Base-by-base conservation (phyloP, 2,113 vertebrate genomes). In the Calypte anna region DNA sequence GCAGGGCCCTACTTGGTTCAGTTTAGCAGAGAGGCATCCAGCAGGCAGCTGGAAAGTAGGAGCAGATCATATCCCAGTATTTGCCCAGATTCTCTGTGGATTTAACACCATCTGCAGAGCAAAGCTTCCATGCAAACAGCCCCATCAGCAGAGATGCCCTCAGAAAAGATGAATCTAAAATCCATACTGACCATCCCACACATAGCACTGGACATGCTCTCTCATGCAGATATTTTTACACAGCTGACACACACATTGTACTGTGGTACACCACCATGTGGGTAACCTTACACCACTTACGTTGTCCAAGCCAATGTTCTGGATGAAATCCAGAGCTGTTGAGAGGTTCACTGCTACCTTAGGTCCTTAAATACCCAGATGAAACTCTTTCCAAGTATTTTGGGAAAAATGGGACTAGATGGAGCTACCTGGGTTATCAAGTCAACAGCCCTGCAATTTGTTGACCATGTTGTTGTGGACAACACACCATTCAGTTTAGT, bases 401-500 rank as follows among this genome's bases (percentile, higher is more conserved):
- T 67, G 20, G 10, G 40, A 14, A 64, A 55, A 4, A 19, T 24
- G 22, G 20, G 48, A 74, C 69, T 36, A 74, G 33, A 44, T 79
- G 14, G 20, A 7, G 8, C 5, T 50, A 6, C 24, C 9, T 66
- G 62, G 23, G 59, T 75, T 62, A 23, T 17, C 36, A 59, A 46
- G 22, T 33, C 51, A 74, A 30, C 27, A 82, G 1, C 4, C 3
- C 21, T 33, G 36, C 27, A 63, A 13, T 13, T 40, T 40, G 40
- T 40, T 12, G 40, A 40, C 12, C 40, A 40, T 40, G 40, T 40
- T 40, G 30, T 0, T 75, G 19, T 38, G 66, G 36, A 30, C 6
- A 86, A 6, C 10, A 62, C 1, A 0, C 4, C 0, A 0, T 25
- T 43, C 66, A 61, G 16, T 61, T 92, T n/a, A 48, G 19, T 36